These are phyloP conservation scores for Clamator glandarius DNA, from an alignment of 2,797 vertebrate species.

Conservation along the genomic window DNA sequence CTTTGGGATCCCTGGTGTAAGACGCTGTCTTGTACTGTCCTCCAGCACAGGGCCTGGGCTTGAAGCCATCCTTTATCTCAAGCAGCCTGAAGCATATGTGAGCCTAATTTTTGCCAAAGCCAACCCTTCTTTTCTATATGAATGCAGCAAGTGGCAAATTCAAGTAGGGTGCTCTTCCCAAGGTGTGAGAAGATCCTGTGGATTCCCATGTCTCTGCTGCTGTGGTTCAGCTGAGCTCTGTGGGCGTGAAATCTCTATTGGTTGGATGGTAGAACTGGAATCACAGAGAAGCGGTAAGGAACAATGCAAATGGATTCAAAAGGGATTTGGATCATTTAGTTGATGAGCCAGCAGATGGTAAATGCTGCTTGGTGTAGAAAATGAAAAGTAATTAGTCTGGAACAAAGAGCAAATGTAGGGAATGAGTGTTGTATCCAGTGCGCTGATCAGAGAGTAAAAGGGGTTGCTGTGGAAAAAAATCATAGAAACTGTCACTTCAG, in stretches of 20 bases:
- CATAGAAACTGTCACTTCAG: constrained; percentile 30
- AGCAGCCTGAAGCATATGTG: background rate
- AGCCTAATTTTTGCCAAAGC: background rate
- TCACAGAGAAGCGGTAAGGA: background rate
- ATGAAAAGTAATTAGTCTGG: constrained; percentile 53
- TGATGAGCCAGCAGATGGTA: constrained; percentile 63
- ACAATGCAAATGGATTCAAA: constrained; percentile 18
- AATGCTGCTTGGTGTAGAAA: constrained; percentile 46
- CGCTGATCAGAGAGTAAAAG: background rate
- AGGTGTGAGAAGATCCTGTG: constrained; percentile 2
- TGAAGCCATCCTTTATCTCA: background rate
- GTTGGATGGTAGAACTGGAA: background rate
- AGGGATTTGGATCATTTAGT: constrained; percentile 54
- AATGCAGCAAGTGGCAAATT: background rate
- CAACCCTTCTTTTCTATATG: background rate
- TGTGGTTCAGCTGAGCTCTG: background rate
- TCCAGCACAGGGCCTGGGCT: background rate
- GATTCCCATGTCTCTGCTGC: background rate
- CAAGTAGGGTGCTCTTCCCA: background rate
- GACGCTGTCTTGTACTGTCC: background rate
- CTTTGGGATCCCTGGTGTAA: background rate
- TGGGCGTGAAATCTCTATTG: background rate
- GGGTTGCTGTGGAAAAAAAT: constrained; percentile 26
- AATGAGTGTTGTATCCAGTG: background rate
- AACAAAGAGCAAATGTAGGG: constrained; percentile 53